Evolutionary conservation across 2,797 vertebrate genomes (phyloP), one percentile per base, ranked within the genome.

Genomic region (Gadopsis bispinosus): DNA sequence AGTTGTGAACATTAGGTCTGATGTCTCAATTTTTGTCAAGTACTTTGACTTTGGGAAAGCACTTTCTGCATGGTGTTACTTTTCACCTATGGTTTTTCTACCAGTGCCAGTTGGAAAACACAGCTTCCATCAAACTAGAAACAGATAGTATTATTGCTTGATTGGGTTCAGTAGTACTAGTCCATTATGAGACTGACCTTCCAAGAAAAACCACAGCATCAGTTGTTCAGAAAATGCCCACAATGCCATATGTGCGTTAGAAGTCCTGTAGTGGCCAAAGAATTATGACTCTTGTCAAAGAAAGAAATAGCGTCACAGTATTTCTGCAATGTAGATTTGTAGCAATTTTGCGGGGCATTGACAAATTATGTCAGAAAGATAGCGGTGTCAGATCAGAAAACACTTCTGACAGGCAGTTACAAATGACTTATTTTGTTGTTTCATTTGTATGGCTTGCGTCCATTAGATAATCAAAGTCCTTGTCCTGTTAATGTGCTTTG

Each of bases 401-500:
- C 11, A 53, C 11, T 22, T 43, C 14, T 45, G 20, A 16, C 17
- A 4, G 8, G 13, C 1, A 50, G 1, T 26, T 13, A 29, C 1
- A 58, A 7, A 48, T 3, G 13, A 16, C 4, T 7, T 9, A 3
- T 31, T 22, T 63, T 39, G 37, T 37, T 13, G 4, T n/a, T 58
- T 69, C 1, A 14, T 64, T 20, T 51, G 56, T 31, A 11, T 5
- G 1, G 31, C 3, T 37, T 73, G 1, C 56, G 55, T 73, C 13
- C n/a, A 70, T 70, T 35, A 51, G 9, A 41, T 47, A 22, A 59
- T 61, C 16, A 60, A 7, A 39, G 53, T 72, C 11, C 26, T 73
- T 59, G 2, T 29, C 19, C 29, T 20, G 3, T 29, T 13, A 7
- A 45, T 75, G 26, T 71, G 4, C 20, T 87, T 66, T 86, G 0